These are phyloP conservation scores for Zapornia atra DNA, from an alignment of 2,113 vertebrate genomes.

Conservation along the genomic window DNA sequence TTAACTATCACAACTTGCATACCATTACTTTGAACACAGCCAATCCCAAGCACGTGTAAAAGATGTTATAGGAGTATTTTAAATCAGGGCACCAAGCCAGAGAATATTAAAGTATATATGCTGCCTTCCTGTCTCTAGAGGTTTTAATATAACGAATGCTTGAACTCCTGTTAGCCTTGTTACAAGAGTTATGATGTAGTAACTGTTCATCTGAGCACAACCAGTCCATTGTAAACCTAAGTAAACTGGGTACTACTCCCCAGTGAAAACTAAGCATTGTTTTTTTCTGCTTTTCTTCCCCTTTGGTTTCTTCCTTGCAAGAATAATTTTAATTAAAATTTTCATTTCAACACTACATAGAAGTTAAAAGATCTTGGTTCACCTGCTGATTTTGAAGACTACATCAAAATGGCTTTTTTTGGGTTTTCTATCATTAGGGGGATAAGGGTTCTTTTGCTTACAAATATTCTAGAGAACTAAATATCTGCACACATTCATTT, in stretches of 20 bases:
- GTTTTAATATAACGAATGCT: background rate
- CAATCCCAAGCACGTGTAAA: background rate
- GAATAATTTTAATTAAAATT: background rate
- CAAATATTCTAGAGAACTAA: background rate
- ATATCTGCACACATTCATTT: background rate
- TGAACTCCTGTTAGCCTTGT: constrained; percentile 51
- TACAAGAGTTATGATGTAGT: background rate
- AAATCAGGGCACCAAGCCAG: constrained; percentile 15
- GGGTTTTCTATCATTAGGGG: background rate
- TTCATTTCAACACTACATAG: background rate
- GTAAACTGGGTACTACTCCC: background rate
- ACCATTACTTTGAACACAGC: background rate
- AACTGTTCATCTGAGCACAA: constrained; percentile 9
- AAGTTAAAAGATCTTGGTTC: background rate
- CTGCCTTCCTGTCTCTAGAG: constrained; percentile 3
- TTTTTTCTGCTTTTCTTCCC: background rate
- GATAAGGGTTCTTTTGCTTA: background rate
- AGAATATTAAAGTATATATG: constrained; percentile 13
- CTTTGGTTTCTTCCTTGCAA: background rate
- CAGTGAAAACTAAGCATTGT: background rate
- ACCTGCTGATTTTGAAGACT: background rate
- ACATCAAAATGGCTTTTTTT: background rate
- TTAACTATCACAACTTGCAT: background rate
- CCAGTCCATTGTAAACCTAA: background rate
- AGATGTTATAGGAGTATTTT: background rate